Conservation (phyloP, 2,113 vertebrate species). For the Grus americana region DNA sequence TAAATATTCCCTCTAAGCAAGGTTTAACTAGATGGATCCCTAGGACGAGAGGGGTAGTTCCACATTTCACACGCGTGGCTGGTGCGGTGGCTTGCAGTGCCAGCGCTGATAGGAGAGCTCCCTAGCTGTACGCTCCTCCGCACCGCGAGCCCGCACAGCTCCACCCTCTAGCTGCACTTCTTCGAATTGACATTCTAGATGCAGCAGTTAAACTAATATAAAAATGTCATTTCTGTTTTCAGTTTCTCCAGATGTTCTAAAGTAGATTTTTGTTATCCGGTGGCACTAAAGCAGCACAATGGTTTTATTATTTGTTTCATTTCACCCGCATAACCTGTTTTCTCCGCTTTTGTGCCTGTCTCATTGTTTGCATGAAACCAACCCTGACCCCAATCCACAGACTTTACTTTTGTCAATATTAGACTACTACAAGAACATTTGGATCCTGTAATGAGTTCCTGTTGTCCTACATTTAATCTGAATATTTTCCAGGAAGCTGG, state of each 20-base stretch:
- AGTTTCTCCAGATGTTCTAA: background rate
- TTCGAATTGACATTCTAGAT: background rate
- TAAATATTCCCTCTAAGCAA: background rate
- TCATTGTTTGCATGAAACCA: background rate
- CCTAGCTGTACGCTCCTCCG: background rate
- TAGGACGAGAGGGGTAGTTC: background rate
- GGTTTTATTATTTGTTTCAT: background rate
- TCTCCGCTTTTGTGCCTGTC: background rate
- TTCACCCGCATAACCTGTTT: background rate
- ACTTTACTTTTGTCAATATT: conserved; percentile 19
- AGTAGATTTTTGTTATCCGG: background rate
- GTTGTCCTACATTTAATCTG: background rate
- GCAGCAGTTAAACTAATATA: background rate
- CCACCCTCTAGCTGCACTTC: background rate
- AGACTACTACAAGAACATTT: background rate
- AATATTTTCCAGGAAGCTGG: background rate
- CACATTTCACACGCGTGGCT: background rate
- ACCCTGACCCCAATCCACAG: background rate
- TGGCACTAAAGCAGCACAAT: background rate
- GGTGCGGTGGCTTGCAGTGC: background rate
- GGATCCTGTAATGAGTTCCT: conserved; percentile 8
- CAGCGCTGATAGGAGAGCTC: background rate
- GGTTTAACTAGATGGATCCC: background rate
- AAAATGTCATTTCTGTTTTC: background rate
- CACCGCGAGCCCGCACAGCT: background rate